Evolutionary conservation across 2,113 vertebrate genomes (phyloP), one percentile per base, ranked within the genome.

Genomic region (Myrmecophaga tridactyla): DNA sequence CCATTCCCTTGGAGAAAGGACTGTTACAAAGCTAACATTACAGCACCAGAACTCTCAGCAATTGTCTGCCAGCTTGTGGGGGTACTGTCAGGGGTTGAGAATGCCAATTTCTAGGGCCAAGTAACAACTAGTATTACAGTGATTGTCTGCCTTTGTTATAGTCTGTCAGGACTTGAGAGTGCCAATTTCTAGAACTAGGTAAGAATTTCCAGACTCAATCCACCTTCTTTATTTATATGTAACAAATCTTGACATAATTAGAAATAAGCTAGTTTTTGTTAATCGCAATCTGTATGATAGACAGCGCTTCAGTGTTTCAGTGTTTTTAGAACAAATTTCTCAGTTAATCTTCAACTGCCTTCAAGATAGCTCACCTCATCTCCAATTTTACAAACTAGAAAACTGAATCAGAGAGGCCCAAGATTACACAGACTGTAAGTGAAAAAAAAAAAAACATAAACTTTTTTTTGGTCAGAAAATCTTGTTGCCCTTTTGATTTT

Each of bases 11-110:
- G 98, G 98, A 92, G 98, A 99, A 97, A 98, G 98, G 97, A 99
- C 98, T 0, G 98, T 99, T 75, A 99, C 98, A 10, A 98, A 98
- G 69, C 97, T 99, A 72, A 99, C 99, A 96, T 73, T 99, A 96
- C 98, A 99, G 96, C 98, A 99, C 96, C 98, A 99, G 97, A 99
- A 99, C 95, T 98, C 98, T 98, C 98, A 99, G 97, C 98, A 99
- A 58, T 97, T 99, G 94, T 99, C 98, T 94, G 98, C 48, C 48
- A 99, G 99, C 56, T 98, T 99, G 3, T 99, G 98, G 98, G 98
- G 46, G 98, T 93, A 98, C 98, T 90, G 98, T 99, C 95, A 98
- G 98, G 93, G 98, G 98, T 95, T 98, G 98, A 94, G 98, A 98
- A 83, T 99, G 98, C 97, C 98, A 99, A 96, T 99, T 99, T 97